A percentile compares a stretch with the other conserved stretches of the same genome.
phyloP scores from a whole-genome alignment of 2,113 vertebrate species.

The Girardinichthys multiradiatus region DNA sequence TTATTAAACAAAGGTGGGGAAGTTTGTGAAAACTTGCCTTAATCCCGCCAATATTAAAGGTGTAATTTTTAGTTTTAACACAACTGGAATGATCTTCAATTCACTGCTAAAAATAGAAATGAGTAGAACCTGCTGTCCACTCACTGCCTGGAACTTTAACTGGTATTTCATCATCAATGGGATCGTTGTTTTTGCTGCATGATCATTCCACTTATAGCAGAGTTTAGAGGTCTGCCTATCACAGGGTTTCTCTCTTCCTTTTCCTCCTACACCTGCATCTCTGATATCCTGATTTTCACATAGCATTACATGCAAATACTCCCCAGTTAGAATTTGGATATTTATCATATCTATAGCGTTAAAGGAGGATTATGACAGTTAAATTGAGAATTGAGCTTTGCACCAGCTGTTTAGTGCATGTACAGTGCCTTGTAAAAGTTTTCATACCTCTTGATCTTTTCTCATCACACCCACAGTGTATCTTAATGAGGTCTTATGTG shows the following conservation, averaged over 20 bases:
- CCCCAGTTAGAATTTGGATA: neutral
- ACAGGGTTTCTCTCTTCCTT: neutral
- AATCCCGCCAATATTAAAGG: too few relatives aligned
- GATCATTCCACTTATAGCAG: neutral
- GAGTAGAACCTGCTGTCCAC: too few relatives aligned
- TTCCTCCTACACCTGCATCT: neutral
- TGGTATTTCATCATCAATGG: too few relatives aligned
- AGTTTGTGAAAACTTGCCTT: too few relatives aligned
- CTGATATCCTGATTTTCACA: slow-evolving; percentile 34
- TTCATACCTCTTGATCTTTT: neutral
- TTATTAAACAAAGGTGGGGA: too few relatives aligned
- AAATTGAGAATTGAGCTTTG: neutral
- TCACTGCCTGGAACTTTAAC: too few relatives aligned
- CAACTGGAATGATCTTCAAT: too few relatives aligned
- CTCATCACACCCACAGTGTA: too few relatives aligned
- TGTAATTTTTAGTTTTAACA: too few relatives aligned
- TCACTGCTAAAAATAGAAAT: too few relatives aligned
- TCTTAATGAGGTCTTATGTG: too few relatives aligned
- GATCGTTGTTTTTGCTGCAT: neutral
- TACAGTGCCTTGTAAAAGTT: neutral
- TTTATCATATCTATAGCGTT: slow-evolving; percentile 1
- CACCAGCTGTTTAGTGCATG: neutral
- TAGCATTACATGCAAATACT: slow-evolving; percentile 49
- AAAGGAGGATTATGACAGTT: neutral
- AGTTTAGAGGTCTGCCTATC: neutral